Evolutionary conservation across 2,888 invertebrate genomes (phyloP).

Genomic region (Ceratothoa steindachneri): DNA sequence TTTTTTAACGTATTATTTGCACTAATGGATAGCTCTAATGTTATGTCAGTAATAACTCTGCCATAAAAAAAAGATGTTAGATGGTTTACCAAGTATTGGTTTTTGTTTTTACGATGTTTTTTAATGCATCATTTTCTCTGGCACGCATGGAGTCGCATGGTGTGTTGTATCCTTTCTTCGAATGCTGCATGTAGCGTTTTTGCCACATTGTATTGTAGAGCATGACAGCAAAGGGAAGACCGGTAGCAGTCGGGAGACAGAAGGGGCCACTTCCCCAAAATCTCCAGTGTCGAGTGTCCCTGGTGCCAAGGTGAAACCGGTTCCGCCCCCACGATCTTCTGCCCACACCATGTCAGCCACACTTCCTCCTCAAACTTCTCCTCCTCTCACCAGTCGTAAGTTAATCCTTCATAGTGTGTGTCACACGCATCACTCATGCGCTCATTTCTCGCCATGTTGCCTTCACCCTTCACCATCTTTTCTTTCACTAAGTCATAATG

Average conservation of each 20-base stretch:
- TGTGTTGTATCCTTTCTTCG: slow-evolving; percentile 29
- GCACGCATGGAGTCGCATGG: slow-evolving; percentile 10
- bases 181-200: slow-evolving; percentile 36
- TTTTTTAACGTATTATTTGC: no score
- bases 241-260: background rate
- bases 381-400: background rate
- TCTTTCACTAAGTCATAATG: no score
- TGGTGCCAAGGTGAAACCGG: slow-evolving; percentile 7
- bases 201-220: slow-evolving; percentile 39
- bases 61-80: no score
- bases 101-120: no score
- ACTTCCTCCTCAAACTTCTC: background rate
- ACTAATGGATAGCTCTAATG: no score
- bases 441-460: background rate
- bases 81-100: no score
- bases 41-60: no score
- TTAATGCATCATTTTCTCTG: no score
- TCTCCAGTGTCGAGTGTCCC: background rate
- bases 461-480: no score
- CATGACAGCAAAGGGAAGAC: slow-evolving; percentile 30
- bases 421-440: background rate
- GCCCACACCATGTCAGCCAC: slow-evolving; percentile 7
- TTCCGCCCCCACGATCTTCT: background rate
- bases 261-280: background rate
- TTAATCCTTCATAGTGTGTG: background rate